phyloP scores from a whole-genome alignment of 2,113 vertebrate genomes.

The Aspidoscelis tigris region DNA sequence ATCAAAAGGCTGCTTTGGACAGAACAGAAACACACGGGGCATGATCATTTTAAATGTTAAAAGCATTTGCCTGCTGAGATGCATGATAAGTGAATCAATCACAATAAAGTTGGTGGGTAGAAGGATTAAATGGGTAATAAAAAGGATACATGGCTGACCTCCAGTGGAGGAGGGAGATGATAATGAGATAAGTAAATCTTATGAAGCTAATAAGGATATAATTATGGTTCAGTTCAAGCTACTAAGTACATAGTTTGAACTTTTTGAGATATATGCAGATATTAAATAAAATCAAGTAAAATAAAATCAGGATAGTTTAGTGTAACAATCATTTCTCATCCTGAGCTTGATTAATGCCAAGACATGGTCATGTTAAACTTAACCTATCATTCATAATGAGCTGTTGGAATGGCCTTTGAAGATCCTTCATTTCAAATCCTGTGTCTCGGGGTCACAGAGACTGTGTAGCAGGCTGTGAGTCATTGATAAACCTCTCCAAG shows the following conservation, averaged over 20 bases:
- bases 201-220: constrained; percentile 78
- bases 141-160: constrained; percentile 78
- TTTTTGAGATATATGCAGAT: constrained; percentile 63
- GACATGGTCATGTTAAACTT: constrained; percentile 24
- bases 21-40: constrained; percentile 62
- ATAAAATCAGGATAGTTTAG: constrained; percentile 52
- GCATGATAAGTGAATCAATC: constrained; percentile 75
- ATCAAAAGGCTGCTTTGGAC: constrained; percentile 54
- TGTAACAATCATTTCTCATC: constrained; percentile 59
- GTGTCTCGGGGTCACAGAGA: too few relatives aligned
- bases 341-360: constrained; percentile 30
- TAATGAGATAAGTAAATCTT: constrained; percentile 84
- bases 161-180: constrained; percentile 74
- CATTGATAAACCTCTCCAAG: too few relatives aligned
- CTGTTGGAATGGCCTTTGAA: not conserved
- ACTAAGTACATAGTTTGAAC: constrained; percentile 65
- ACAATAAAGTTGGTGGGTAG: constrained; percentile 72
- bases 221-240: constrained; percentile 77
- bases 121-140: constrained; percentile 83
- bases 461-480: not conserved
- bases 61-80: constrained; percentile 72
- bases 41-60: constrained; percentile 75
- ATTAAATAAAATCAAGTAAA: constrained; percentile 44
- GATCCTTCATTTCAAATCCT: not conserved
- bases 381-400: constrained; percentile 13